These are phyloP conservation scores for Aphaenogaster rudis DNA, from an alignment of 1,140 invertebrate species.

Conservation along the genomic window DNA sequence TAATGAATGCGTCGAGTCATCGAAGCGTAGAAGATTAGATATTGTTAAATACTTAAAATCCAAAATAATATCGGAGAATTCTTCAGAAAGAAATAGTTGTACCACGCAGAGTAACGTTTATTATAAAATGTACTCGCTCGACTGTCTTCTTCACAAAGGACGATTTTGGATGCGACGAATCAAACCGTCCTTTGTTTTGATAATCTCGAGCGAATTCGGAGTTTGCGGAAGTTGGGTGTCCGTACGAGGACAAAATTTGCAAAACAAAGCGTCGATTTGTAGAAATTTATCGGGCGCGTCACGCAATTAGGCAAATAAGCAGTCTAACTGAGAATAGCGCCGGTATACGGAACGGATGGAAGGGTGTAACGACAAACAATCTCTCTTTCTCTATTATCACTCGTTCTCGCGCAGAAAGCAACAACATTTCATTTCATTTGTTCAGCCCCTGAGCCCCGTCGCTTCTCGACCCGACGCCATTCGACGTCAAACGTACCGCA, in stretches of 20 bases:
- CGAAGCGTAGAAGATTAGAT: neutral
- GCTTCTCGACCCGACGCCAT: slow-evolving; percentile 67
- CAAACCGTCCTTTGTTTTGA: slow-evolving; percentile 43
- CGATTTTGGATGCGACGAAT: slow-evolving; percentile 38
- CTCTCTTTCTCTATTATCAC: slow-evolving; percentile 79
- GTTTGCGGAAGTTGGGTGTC: slow-evolving; percentile 35
- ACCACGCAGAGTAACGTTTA: neutral
- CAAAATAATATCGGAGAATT: neutral
- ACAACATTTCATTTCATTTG: slow-evolving; percentile 86
- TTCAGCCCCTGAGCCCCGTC: slow-evolving; percentile 80
- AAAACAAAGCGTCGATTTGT: slow-evolving; percentile 80
- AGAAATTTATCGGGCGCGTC: slow-evolving; percentile 83
- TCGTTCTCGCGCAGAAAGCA: slow-evolving; percentile 76
- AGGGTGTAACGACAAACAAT: slow-evolving; percentile 86
- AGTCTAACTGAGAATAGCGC: slow-evolving; percentile 82
- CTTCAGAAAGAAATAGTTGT: neutral
- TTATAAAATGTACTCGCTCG: neutral
- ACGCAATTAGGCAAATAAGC: slow-evolving; percentile 86
- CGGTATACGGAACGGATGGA: slow-evolving; percentile 77
- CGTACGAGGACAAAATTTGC: slow-evolving; percentile 72
- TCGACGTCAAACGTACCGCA: slow-evolving; percentile 80
- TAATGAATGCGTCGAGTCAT: slow-evolving; percentile 2
- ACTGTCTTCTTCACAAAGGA: neutral
- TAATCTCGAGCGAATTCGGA: slow-evolving; percentile 43
- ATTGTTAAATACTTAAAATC: neutral